Conservation (phyloP, 2,797 vertebrate genomes). For the Microctenopoma steveboyesi region DNA sequence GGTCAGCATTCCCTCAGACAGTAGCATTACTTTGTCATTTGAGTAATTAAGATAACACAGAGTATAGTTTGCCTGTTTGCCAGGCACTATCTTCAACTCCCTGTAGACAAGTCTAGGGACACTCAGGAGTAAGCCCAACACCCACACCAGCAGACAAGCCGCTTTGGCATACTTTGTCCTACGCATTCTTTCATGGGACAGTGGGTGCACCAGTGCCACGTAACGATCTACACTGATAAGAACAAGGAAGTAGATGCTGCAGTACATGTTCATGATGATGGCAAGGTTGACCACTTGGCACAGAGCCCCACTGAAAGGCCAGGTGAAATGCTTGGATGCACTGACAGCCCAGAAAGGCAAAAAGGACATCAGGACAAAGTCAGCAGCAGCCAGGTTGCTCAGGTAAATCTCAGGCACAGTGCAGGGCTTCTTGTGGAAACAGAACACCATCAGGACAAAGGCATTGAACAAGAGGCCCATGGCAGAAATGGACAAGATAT, state of each 20-base stretch:
- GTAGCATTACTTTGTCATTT: fast-evolving
- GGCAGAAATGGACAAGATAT: constrained; percentile 67
- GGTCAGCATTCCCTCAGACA: constrained; percentile 36
- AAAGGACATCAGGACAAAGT: constrained; percentile 80
- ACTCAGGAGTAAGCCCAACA: constrained; percentile 73
- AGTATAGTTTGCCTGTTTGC: constrained; percentile 43
- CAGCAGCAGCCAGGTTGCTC: constrained; percentile 85
- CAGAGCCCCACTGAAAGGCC: constrained; percentile 77
- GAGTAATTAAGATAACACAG: constrained; percentile 68
- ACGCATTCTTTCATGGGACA: constrained; percentile 65
- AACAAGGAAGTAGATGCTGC: constrained; percentile 87
- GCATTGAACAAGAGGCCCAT: constrained; percentile 83
- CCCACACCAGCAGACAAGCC: constrained; percentile 82
- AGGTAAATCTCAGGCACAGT: constrained; percentile 85
- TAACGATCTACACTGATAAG: constrained; percentile 84
- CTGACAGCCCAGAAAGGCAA: constrained; percentile 87
- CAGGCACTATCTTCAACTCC: constrained; percentile 1
- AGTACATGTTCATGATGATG: constrained; percentile 80
- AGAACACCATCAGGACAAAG: constrained; percentile 80
- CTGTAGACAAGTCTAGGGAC: constrained; percentile 75
- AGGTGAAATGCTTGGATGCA: constrained; percentile 68
- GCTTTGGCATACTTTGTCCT: constrained; percentile 72
- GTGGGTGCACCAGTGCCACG: constrained; percentile 74
- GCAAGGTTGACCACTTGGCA: constrained; percentile 72
- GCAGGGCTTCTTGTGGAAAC: constrained; percentile 77